phyloP scores from a whole-genome alignment of 1,140 invertebrate species.

The Ips typographus region DNA sequence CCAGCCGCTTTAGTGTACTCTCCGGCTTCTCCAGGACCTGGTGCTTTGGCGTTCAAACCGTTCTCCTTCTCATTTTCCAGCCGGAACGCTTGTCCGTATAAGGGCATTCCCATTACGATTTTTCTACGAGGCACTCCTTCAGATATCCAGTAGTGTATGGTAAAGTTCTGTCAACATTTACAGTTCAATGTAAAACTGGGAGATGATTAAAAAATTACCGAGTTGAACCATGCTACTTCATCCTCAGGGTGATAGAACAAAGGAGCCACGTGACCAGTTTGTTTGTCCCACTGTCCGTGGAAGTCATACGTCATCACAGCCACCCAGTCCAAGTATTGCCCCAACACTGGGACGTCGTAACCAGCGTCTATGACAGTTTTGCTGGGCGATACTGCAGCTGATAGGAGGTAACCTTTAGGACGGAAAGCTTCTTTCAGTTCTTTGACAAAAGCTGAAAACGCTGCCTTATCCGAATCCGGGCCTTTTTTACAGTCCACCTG shows the following conservation, averaged over 20 bases:
- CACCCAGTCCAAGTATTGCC: slow-evolving; percentile 79
- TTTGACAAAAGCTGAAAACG: slow-evolving; percentile 69
- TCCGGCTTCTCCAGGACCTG: slow-evolving; percentile 73
- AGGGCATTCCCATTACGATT: slow-evolving; percentile 84
- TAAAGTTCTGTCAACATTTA: slow-evolving; percentile 67
- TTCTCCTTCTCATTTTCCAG: slow-evolving; percentile 60
- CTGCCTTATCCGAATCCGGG: slow-evolving; percentile 77
- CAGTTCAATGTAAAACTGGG: neutral
- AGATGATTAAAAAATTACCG: slow-evolving; percentile 52
- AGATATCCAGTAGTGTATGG: slow-evolving; percentile 85
- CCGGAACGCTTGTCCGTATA: slow-evolving; percentile 87
- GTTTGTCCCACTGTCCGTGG: slow-evolving; percentile 83
- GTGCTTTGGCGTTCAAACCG: slow-evolving; percentile 72
- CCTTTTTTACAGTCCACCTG: slow-evolving; percentile 75
- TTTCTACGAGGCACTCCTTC: slow-evolving; percentile 78
- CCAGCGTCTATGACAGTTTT: slow-evolving; percentile 84
- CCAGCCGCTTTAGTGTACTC: slow-evolving; percentile 81
- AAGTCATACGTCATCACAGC: slow-evolving; percentile 86
- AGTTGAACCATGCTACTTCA: slow-evolving; percentile 69
- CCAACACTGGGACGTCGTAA: slow-evolving; percentile 76
- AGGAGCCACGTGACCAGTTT: slow-evolving; percentile 81
- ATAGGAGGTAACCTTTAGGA: slow-evolving; percentile 72
- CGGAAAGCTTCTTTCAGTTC: slow-evolving; percentile 76
- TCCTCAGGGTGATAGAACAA: slow-evolving; percentile 78
- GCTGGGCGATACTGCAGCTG: slow-evolving; percentile 83